Conservation (phyloP, 2,888 invertebrate species). For the Monochamus alternatus region DNA sequence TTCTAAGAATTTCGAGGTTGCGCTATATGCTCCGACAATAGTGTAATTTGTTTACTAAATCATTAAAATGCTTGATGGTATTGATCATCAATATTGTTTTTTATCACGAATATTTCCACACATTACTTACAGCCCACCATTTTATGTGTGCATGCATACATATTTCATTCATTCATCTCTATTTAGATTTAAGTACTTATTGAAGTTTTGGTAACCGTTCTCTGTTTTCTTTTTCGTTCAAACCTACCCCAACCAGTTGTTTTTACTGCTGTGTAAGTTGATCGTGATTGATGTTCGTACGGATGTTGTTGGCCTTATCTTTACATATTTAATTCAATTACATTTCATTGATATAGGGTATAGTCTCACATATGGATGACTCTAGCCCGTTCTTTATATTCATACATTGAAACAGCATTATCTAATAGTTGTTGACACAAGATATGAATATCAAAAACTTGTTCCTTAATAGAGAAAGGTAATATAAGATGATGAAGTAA, state of each 20-base stretch:
- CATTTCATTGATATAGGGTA: constrained; percentile 7
- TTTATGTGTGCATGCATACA: too few relatives aligned
- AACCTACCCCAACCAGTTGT: background rate
- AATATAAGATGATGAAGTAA: too few relatives aligned
- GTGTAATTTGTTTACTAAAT: constrained; percentile 19
- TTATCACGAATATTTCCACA: background rate
- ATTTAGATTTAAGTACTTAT: too few relatives aligned
- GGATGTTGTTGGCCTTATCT: constrained; percentile 9
- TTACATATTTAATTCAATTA: constrained; percentile 18
- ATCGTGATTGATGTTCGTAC: constrained; percentile 14
- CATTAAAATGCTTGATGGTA: constrained; percentile 2
- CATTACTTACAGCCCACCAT: too few relatives aligned
- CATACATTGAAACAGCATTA: too few relatives aligned
- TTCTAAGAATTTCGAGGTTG: constrained; percentile 2
- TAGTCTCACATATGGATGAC: constrained; percentile 18
- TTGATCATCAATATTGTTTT: constrained; percentile 9
- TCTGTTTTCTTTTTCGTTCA: background rate
- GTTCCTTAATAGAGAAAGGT: too few relatives aligned
- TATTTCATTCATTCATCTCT: too few relatives aligned
- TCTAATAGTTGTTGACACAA: background rate
- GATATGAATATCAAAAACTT: too few relatives aligned
- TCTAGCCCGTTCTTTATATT: constrained; percentile 6
- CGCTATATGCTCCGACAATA: background rate
- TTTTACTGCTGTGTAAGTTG: background rate
- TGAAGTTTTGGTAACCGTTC: too few relatives aligned